These are phyloP conservation scores for Syritta pipiens DNA, from an alignment of 2,888 invertebrate genomes.

Conservation along the genomic window DNA sequence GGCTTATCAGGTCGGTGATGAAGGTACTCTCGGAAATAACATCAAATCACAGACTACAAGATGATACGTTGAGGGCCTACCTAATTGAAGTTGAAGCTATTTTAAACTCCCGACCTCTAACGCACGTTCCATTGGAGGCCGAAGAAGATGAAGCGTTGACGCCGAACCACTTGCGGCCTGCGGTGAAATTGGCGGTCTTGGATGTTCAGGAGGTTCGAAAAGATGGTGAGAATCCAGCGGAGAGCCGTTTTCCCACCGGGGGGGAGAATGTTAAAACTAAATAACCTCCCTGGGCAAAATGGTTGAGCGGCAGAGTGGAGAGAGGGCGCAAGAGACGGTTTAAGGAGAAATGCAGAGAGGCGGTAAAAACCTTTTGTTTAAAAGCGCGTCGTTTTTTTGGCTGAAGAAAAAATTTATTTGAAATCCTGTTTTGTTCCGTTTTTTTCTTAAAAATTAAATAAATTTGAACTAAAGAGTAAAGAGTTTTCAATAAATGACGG, in stretches of 20 bases:
- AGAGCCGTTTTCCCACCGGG: neutral
- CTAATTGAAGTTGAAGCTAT: slow-evolving; percentile 59
- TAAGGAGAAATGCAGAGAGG: no score
- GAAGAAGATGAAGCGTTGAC: slow-evolving; percentile 9
- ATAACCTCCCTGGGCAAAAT: neutral
- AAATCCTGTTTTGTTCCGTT: no score
- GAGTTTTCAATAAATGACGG: no score
- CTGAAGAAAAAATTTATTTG: no score
- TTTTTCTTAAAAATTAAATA: no score
- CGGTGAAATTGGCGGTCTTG: slow-evolving; percentile 31
- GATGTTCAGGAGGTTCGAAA: neutral
- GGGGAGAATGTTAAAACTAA: neutral
- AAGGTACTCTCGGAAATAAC: neutral
- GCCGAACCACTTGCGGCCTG: slow-evolving; percentile 69
- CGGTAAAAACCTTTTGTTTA: no score
- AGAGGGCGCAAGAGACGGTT: no score
- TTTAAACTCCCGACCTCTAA: slow-evolving; percentile 67
- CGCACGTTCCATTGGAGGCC: neutral
- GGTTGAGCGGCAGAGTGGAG: no score
- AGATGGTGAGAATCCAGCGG: neutral
- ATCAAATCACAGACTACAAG: slow-evolving; percentile 55
- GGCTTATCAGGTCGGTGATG: neutral
- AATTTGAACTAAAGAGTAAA: no score
- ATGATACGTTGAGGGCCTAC: slow-evolving; percentile 56
- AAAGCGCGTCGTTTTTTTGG: no score